Base-by-base conservation (phyloP, 2,888 invertebrate genomes). In the Noctua janthina region DNA sequence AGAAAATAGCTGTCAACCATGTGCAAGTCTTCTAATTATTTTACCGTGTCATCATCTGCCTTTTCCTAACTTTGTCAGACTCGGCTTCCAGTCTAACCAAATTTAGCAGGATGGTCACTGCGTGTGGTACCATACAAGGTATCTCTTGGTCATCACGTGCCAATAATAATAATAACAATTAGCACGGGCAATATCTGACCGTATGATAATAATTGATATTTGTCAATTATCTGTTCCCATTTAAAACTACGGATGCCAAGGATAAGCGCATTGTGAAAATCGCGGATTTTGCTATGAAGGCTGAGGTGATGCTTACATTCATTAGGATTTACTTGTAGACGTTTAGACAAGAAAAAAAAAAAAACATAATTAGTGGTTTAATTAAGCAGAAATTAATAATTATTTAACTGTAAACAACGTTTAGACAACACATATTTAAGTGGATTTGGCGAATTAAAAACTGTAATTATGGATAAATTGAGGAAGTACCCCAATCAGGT, bases 151-250 rank as follows among this genome's bases (percentile, higher is more conserved):
- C 10, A 71, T 72, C 81, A 74, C 68, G 74, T 74, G 35, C 11
- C 2, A 68, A n/a, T 46, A 54, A 79, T 76, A 39, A 74, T 72
- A 79, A 59, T 76, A 73, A 82, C 49, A 46, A 84, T 66, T 43
- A 66, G 0, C n/a, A 49, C 23, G 11, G 51, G 35, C 23, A 35
- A 49, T 73, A 54, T 75, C 56, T 29, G 20, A 51, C 75, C 51
- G 10, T 74, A 23, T 3, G 13, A 17, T 1, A 5, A 43, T 59
- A 56, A 82, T 78, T 84, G 59, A 23, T 43, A 59, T 43, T 62
- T 54, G 62, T 15, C 76, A 83, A 72, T 79, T 62, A 62, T 66
- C 17, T 39, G 29, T 11, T 78, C 35, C 51, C 1, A 62, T 71
- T 71, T 67, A 66, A 66, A 74, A 43, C 29, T 17, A 20, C 15